Conservation (phyloP, 1,140 invertebrate genomes). For the Nixonia krombeini region DNA sequence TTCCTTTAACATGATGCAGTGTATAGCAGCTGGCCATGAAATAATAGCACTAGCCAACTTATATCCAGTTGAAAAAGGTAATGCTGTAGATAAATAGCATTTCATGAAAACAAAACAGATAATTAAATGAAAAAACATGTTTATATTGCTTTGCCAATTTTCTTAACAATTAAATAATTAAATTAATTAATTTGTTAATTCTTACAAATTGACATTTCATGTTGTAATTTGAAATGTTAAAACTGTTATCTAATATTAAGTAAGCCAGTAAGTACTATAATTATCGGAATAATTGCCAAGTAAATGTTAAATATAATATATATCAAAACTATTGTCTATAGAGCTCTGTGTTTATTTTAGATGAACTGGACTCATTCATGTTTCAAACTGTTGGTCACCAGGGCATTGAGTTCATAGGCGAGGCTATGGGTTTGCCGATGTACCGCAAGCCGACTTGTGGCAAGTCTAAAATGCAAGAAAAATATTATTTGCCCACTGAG, state of each 20-base stretch:
- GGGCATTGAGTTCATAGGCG: constrained; percentile 91
- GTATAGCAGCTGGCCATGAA: constrained; percentile 94
- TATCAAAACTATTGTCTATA: constrained; percentile 4
- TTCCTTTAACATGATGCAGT: constrained; percentile 99
- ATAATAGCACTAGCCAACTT: constrained; percentile 98
- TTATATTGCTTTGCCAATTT: no score
- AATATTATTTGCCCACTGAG: constrained; percentile 86
- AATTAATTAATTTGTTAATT: no score
- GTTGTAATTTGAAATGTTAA: no score
- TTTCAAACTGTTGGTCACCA: constrained; percentile 99
- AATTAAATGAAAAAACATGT: constrained; percentile 11
- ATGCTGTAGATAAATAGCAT: no score
- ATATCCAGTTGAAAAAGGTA: constrained; percentile 88
- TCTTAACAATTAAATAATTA: no score
- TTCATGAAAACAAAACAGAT: constrained; percentile 9
- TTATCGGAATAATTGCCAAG: no score
- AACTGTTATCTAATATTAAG: no score
- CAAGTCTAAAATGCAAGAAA: constrained; percentile 81
- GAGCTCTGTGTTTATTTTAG: no score
- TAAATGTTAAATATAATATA: no score
- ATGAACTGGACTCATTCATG: constrained; percentile 99
- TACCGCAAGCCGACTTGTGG: constrained; percentile 90
- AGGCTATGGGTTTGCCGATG: constrained; percentile 94
- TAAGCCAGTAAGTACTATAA: no score
- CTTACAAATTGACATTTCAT: no score